Evolutionary conservation across 2,113 vertebrate genomes (phyloP), one percentile per base, ranked within the genome.

Genomic region (Pyxicephalus adspersus): DNA sequence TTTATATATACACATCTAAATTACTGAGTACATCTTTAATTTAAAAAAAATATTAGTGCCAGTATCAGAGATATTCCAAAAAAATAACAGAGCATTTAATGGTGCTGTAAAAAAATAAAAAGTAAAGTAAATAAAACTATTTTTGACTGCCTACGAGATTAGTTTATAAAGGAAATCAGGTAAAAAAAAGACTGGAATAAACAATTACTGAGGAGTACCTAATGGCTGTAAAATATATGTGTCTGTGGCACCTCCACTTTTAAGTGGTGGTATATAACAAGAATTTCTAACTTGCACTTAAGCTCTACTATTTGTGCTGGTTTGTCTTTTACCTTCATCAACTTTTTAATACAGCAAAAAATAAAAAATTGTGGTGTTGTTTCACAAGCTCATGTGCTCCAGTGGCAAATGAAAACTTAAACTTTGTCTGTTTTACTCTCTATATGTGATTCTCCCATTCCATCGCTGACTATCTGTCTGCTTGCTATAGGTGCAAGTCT

Each of bases 401-500:
- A 65, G 71, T 82, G 80, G 63, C 71, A 58, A 82, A 81, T 81
- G 75, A 74, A 38, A 38, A 75, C 31, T 57, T 64, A 25, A 65
- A 75, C 18, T 64, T 55, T 82, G 80, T 70, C 79, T 73, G 79
- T 81, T 81, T 75, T 75, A 58, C 45, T 66, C 70, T 82, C 45
- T 63, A 65, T 75, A 45, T 75, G 80, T 82, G 70, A 64, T 82
- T 82, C 64, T 54, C 51, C 81, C 26, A 64, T 79, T 34, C 76
- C 38, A 50, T 70, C 25, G 55, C 83, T 26, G 55, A 34, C 54
- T 81, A 81, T 81, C 68, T 64, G 67, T 80, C 77, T 82, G 61
- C 80, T 71, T 75, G 71, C 80, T 75, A 74, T 66, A 74, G 80
- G 70, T 73, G 71, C 80, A 58, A 75, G 80, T 82, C 71, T 64